phyloP scores from a whole-genome alignment of 2,113 vertebrate genomes.

The Indicator maculatus region DNA sequence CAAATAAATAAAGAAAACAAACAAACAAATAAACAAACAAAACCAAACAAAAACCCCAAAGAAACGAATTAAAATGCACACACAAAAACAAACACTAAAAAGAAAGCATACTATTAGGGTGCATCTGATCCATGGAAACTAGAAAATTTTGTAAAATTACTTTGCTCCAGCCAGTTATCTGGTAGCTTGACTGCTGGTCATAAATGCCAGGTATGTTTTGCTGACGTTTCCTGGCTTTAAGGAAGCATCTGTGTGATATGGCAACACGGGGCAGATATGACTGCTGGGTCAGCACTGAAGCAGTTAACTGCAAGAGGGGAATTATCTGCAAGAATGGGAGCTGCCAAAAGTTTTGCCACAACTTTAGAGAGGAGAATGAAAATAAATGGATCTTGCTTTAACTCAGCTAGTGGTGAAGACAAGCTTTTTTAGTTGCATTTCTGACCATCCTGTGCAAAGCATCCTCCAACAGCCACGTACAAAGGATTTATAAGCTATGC shows the following conservation, averaged over 20 bases:
- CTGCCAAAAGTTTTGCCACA: background rate
- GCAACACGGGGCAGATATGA: background rate
- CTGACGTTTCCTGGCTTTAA: background rate
- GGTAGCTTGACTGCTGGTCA: constrained; percentile 10
- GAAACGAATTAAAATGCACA: no score
- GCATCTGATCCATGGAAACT: background rate
- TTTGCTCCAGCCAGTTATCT: background rate
- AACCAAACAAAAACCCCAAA: background rate
- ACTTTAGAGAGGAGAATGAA: background rate
- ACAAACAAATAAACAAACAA: rapidly evolving
- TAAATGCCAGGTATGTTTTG: background rate
- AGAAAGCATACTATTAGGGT: background rate
- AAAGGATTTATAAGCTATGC: background rate
- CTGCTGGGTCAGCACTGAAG: background rate
- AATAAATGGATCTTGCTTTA: background rate
- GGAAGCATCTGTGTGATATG: background rate
- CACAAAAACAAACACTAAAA: rapidly evolving
- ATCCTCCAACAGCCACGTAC: background rate
- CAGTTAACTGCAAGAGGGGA: background rate
- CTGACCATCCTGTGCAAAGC: background rate
- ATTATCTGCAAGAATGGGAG: background rate
- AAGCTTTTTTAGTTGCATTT: background rate
- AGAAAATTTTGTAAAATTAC: background rate
- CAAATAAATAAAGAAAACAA: background rate
- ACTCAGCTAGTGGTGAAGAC: background rate